These are phyloP conservation scores for Orchesellides sinensis DNA, from an alignment of 2,888 invertebrate genomes.

Conservation along the genomic window DNA sequence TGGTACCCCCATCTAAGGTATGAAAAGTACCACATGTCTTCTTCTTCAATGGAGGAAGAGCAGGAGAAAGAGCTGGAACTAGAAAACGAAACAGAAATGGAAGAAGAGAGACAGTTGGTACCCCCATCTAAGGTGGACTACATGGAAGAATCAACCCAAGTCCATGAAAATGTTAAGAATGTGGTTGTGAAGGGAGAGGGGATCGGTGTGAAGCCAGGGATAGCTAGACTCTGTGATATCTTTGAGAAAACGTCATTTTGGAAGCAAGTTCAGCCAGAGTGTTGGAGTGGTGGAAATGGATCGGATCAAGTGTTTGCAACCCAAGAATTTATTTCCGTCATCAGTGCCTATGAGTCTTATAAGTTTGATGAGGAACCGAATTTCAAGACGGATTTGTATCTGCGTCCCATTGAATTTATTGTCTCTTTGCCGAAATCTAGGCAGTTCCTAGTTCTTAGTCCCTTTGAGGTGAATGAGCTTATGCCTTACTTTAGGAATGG, in stretches of 20 bases:
- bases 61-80: conserved; percentile 36
- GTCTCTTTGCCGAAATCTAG: neutral
- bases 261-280: conserved; percentile 10
- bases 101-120: conserved; percentile 27
- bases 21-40: neutral
- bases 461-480: conserved; percentile 52
- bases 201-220: neutral
- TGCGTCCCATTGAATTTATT: conserved; percentile 37
- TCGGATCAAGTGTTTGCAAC: conserved; percentile 50
- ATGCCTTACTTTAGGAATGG: conserved; percentile 25
- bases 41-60: conserved; percentile 48
- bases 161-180: conserved; percentile 22
- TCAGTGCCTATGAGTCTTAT: conserved; percentile 5
- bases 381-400: conserved; percentile 14
- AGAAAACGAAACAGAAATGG: conserved; percentile 17
- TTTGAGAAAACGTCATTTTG: conserved; percentile 29
- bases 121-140: neutral
- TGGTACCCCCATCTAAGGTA: neutral
- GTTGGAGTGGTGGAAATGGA: conserved; percentile 17
- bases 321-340: conserved; percentile 44
- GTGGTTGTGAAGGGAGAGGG: neutral
- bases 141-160: neutral
- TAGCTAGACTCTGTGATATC: neutral
- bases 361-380: neutral
- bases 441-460: conserved; percentile 40